Conservation (phyloP, 1,140 invertebrate species). For the Vanessa tameamea region DNA sequence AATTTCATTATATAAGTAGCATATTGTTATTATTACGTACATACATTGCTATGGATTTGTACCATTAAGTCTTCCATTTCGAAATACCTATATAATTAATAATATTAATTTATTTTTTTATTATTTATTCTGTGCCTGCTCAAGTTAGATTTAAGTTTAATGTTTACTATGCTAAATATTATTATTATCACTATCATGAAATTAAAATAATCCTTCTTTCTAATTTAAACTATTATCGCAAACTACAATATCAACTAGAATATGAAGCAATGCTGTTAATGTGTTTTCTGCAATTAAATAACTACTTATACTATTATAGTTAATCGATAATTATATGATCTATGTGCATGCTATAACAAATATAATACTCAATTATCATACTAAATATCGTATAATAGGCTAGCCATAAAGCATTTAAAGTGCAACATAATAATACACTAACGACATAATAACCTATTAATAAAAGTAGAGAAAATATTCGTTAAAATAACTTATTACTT, state of each 20-base stretch:
- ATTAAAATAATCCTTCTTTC: conserved; percentile 8
- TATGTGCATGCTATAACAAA: conserved; percentile 49
- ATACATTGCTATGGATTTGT: conserved; percentile 66
- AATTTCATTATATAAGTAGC: conserved; percentile 46
- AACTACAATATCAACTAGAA: conserved; percentile 24
- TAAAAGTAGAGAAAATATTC: conserved; percentile 40
- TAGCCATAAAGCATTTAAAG: conserved; percentile 43
- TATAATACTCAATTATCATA: conserved; percentile 45
- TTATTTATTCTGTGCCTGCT: conserved; percentile 68
- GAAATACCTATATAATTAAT: conserved; percentile 59
- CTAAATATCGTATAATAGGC: conserved; percentile 44
- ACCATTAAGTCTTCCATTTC: conserved; percentile 77
- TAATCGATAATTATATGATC: conserved; percentile 37
- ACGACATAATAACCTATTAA: conserved; percentile 38
- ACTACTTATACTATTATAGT: conserved; percentile 25
- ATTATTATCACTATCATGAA: conserved; percentile 28
- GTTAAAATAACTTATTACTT: conserved; percentile 36
- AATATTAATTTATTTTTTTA: conserved; percentile 55
- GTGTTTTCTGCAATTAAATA: conserved; percentile 30
- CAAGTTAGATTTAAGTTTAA: conserved; percentile 63
- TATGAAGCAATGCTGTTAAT: conserved; percentile 19
- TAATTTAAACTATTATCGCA: conserved; percentile 13
- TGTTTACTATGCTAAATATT: conserved; percentile 30
- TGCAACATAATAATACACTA: conserved; percentile 42
- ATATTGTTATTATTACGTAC: conserved; percentile 63